Conservation (phyloP, 2,888 invertebrate species). For the Escarpia spicata region DNA sequence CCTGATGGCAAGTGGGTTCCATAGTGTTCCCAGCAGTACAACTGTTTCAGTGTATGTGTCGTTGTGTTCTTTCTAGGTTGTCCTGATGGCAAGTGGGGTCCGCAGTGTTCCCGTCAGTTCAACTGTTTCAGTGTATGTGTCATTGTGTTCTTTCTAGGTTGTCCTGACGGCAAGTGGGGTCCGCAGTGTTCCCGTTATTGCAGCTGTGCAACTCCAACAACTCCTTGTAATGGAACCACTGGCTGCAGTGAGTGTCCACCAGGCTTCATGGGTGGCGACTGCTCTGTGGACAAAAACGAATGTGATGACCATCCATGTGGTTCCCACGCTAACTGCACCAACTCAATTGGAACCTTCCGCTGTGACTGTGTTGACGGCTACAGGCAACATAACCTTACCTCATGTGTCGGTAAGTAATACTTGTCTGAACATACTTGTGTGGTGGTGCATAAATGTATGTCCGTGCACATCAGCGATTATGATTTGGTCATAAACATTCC, state of each 20-base stretch:
- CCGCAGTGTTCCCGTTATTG: neutral
- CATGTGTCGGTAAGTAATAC: neutral
- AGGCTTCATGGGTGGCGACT: neutral
- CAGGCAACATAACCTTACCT: neutral
- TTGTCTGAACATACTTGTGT: neutral
- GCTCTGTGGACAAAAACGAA: neutral
- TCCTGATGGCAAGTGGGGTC: neutral
- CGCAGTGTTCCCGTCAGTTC: neutral
- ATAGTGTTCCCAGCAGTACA: neutral
- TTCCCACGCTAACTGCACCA: neutral
- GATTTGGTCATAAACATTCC: no score
- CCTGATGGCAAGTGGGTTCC: no score
- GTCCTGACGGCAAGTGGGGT: constrained; percentile 3
- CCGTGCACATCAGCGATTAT: neutral
- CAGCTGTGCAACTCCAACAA: neutral
- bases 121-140: neutral
- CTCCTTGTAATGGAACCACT: neutral
- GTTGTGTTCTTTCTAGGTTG: neutral
- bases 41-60: neutral
- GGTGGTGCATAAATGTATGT: neutral
- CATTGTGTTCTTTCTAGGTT: neutral
- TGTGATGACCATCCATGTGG: neutral
- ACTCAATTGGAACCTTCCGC: neutral
- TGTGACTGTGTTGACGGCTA: neutral
- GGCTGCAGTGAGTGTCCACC: neutral